These are phyloP conservation scores for Mugil cephalus DNA, from an alignment of 2,113 vertebrate species.

Conservation along the genomic window DNA sequence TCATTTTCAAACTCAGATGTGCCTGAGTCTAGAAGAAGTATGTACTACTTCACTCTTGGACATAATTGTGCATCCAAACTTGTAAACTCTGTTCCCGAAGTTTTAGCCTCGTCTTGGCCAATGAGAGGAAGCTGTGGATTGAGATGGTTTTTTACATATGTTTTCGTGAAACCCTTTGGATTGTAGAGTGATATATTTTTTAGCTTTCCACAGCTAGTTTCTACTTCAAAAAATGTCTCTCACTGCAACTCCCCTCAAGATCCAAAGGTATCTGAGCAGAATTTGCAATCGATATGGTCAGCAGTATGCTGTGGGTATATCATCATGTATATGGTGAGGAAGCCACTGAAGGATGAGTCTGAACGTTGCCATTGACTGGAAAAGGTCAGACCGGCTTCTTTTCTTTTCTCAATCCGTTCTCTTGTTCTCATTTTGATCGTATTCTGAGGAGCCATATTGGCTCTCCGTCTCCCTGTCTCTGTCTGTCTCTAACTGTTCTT, in stretches of 20 bases:
- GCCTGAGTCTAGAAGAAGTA: too few species aligned
- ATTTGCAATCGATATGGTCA: conserved; percentile 2
- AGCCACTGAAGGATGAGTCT: conserved; percentile 12
- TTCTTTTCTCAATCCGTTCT: conserved; percentile 26
- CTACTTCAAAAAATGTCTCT: too few species aligned
- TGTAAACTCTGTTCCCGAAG: too few species aligned
- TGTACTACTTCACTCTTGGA: too few species aligned
- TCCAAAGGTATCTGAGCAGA: conserved; percentile 1
- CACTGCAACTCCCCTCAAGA: not conserved
- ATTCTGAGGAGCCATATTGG: conserved; percentile 1
- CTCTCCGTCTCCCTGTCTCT: conserved; percentile 2
- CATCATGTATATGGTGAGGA: conserved; percentile 6
- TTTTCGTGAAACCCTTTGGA: too few species aligned
- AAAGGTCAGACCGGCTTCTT: conserved; percentile 54
- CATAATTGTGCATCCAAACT: too few species aligned
- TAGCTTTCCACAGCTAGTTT: too few species aligned
- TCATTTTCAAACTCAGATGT: too few species aligned
- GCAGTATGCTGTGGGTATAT: conserved; percentile 14
- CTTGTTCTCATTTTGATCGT: conserved; percentile 17
- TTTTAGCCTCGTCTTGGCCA: too few species aligned
- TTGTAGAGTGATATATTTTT: too few species aligned
- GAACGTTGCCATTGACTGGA: conserved; percentile 38
- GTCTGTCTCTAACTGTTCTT: conserved; percentile 40
- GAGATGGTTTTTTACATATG: too few species aligned
- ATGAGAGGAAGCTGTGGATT: too few species aligned